Conservation (phyloP, 2,888 invertebrate genomes). For the Metopia argyrocephala region DNA sequence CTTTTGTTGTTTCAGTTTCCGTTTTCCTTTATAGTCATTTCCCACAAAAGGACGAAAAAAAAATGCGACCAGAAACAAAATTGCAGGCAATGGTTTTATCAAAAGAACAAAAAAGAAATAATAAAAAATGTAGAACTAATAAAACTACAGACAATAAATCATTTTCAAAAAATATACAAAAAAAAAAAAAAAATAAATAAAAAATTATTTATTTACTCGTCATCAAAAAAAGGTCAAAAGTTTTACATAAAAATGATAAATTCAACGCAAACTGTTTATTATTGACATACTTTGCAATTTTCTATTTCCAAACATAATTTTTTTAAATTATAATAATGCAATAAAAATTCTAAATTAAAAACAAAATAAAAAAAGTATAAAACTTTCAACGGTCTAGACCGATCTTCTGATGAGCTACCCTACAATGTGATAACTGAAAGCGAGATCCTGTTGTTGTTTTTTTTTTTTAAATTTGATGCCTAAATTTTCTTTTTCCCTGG, state of each 20-base stretch:
- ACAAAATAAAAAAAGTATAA: background rate
- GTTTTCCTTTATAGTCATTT: no score
- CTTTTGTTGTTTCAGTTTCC: no score
- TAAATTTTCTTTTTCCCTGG: no score
- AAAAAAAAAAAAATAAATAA: background rate
- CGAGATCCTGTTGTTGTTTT: no score
- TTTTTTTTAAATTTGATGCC: no score
- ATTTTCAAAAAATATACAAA: constrained; percentile 4
- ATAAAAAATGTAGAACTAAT: background rate
- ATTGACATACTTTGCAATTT: background rate
- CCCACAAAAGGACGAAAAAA: background rate
- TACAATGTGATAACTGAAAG: no score
- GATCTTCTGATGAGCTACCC: no score
- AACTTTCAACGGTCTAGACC: no score
- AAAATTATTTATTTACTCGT: background rate
- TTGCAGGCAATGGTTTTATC: constrained; percentile 9
- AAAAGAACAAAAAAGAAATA: background rate
- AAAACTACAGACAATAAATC: constrained; percentile 24
- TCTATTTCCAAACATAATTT: background rate
- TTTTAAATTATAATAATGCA: background rate
- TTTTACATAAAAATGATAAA: constrained; percentile 28
- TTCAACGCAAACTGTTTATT: background rate
- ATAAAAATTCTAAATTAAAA: background rate
- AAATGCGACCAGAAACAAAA: background rate
- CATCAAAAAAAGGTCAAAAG: constrained; percentile 18